Evolutionary conservation across 2,888 invertebrate genomes (phyloP), one percentile per base, ranked within the genome.

Genomic region (Drosophila affinis): DNA sequence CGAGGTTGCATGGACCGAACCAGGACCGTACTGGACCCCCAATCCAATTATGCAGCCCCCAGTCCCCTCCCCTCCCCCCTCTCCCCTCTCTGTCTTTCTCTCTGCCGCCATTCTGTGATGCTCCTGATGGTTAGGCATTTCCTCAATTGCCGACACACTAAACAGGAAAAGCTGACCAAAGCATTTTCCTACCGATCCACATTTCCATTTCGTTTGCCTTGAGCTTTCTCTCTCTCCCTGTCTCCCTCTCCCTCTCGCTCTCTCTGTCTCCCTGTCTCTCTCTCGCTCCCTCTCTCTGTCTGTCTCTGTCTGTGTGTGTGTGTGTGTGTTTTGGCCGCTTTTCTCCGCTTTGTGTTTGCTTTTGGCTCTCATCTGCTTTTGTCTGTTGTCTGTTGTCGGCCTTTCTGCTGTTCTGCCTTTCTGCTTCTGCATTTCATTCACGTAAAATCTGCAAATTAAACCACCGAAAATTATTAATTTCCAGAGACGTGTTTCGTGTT

Each of bases 1-100:
- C 39, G 39, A 39, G 48, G 55, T 44, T 47, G 65, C 46, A 46
- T 46, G 44, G 47, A 47, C 24, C 51, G 48, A 45, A 9, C 44
- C 60, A 29, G 44, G 17, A n/a, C 17, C 9, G 2, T 9, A 2
- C 59, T 21, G 44, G 24, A n/a, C 39, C 39, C 39, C 54, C 64
- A 71, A 75, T 80, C 76, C 86, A 82, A 85, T 82, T 82, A 82
- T 82, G 81, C 86, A 82, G 80, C 69, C n/a, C n/a, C 72, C 76
- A 47, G 67, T 67, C 79, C 77, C 68, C 77, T 1, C 21, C 21
- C 3, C 21, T 1, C 1, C 18, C 18, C 18, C 18, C 18, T 1
- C 18, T 18, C 18, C 2, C 18, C 21, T 21, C 21, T 21, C 21
- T 21, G 3, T 1, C 21, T 21, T 3, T 21, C 21, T 71, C 73